phyloP scores from a whole-genome alignment of 2,888 invertebrate genomes.

The Caprella mutica region DNA sequence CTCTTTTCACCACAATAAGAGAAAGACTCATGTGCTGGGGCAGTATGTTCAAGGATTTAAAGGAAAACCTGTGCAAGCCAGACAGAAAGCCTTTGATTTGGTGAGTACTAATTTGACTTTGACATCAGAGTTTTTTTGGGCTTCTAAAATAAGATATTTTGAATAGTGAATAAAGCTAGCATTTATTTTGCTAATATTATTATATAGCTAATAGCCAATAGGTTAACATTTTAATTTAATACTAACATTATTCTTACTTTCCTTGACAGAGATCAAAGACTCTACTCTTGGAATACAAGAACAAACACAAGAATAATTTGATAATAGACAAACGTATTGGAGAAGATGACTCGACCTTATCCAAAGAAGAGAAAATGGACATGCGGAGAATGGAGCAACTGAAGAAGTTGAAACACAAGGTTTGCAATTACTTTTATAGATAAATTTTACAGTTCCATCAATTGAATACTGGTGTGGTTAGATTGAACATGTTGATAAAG shows the following conservation, averaged over 20 bases:
- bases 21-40: constrained; percentile 6
- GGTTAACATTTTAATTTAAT: neutral
- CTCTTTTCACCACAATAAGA: constrained; percentile 8
- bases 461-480: too few relatives aligned
- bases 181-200: neutral
- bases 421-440: too few relatives aligned
- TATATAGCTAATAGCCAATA: neutral
- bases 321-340: constrained; percentile 83
- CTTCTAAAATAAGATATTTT: neutral
- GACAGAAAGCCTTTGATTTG: constrained; percentile 6
- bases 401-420: too few relatives aligned
- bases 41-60: constrained; percentile 6
- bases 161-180: neutral
- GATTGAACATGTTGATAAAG: too few relatives aligned
- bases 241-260: neutral
- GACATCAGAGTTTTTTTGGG: neutral
- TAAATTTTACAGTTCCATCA: too few relatives aligned
- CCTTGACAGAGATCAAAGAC: constrained; percentile 62
- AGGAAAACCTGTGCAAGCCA: constrained; percentile 11
- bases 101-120: neutral
- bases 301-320: constrained; percentile 69
- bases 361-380: constrained; percentile 24
- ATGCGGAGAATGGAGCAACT: constrained; percentile 31
- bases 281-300: constrained; percentile 68
- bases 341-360: constrained; percentile 52